Evolutionary conservation across 1,140 invertebrate genomes (phyloP).

Genomic region (Protaetia brevitarsis): DNA sequence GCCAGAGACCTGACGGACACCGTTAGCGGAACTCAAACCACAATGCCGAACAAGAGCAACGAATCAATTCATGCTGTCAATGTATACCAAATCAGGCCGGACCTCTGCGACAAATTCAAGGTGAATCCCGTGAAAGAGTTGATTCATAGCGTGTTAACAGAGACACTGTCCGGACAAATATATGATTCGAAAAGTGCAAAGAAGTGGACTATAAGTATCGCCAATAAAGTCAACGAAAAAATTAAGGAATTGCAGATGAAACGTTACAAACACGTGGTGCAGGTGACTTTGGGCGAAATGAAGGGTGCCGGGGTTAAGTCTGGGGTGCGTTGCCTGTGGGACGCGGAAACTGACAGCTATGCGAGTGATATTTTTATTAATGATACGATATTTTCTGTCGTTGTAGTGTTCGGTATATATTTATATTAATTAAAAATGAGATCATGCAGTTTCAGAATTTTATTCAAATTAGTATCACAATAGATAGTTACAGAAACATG

Average conservation of each 20-base stretch:
- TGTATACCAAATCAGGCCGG: conserved; percentile 1
- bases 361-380: conserved; percentile 67
- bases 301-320: conserved; percentile 81
- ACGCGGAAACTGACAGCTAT: conserved; percentile 81
- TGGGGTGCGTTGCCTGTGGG: conserved; percentile 80
- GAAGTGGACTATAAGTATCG: conserved; percentile 66
- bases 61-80: not conserved
- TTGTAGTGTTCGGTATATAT: conserved; percentile 39
- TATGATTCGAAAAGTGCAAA: conserved; percentile 66
- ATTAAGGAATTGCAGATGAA: conserved; percentile 63
- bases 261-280: conserved; percentile 80
- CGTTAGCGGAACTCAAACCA: not conserved
- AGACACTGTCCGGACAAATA: conserved; percentile 62
- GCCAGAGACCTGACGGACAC: not conserved
- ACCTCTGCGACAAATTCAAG: conserved; percentile 55
- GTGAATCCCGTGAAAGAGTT: conserved; percentile 67
- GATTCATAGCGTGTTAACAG: conserved; percentile 66
- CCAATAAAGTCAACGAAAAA: conserved; percentile 64
- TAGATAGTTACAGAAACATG: too few species aligned
- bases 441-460: too few species aligned
- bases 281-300: conserved; percentile 76
- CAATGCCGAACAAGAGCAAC: not conserved
- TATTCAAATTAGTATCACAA: too few species aligned
- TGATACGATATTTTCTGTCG: conserved; percentile 40
- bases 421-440: conserved; percentile 37